Percentiles rank a stretch among this genome's conserved stretches.
phyloP scores from a whole-genome alignment of 1,140 invertebrate species.

The Alviniconcha marisindica region DNA sequence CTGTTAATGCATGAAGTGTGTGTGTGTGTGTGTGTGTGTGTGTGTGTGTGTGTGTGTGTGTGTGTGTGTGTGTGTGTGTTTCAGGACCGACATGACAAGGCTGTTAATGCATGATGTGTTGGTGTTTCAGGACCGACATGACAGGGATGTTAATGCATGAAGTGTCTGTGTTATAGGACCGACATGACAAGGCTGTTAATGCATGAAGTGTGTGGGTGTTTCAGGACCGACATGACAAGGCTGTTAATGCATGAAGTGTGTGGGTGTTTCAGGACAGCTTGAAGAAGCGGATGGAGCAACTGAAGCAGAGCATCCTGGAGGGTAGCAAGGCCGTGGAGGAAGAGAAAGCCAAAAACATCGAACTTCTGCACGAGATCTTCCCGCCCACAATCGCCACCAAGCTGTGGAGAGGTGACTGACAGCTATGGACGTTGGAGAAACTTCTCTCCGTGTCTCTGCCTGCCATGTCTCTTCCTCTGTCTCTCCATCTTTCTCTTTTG shows the following conservation, averaged over 20 bases:
- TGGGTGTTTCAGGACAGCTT: slow-evolving; percentile 86
- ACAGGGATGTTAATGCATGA: too few species aligned
- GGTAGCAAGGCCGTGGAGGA: slow-evolving; percentile 93
- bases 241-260: too few species aligned
- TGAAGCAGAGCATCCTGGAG: slow-evolving; percentile 95
- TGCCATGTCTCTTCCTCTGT: background rate
- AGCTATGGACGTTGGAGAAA: too few species aligned
- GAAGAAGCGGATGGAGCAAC: slow-evolving; percentile 94
- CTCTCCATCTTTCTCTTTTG: slow-evolving; percentile 12
- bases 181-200: too few species aligned
- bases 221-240: too few species aligned
- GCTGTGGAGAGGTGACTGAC: slow-evolving; percentile 88
- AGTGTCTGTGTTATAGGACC: too few species aligned
- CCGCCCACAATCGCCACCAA: slow-evolving; percentile 94
- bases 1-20: too few species aligned
- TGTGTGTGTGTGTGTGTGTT: slow-evolving; percentile 13
- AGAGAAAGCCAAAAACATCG: slow-evolving; percentile 96
- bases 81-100: too few species aligned
- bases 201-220: too few species aligned
- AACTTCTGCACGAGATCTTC: slow-evolving; percentile 94
- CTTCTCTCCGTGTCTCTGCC: background rate
- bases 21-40: slow-evolving; percentile 36
- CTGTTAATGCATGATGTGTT: too few species aligned
- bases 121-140: too few species aligned
- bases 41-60: slow-evolving; percentile 1